phyloP scores from a whole-genome alignment of 2,797 vertebrate genomes.

The Phalloptychus januarius region DNA sequence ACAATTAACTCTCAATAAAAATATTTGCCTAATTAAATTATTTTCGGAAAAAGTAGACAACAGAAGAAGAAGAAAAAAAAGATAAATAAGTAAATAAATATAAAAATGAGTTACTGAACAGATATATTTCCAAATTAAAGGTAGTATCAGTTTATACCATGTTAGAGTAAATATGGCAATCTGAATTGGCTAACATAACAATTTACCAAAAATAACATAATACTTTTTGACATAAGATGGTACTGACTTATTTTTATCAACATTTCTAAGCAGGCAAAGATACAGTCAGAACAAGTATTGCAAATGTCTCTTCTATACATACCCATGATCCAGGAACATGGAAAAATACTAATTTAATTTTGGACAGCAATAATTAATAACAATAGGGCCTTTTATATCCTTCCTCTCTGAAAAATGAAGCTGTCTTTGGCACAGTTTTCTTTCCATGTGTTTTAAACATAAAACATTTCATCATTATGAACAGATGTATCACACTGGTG shows the following conservation, averaged over 20 bases:
- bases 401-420: conserved; percentile 12
- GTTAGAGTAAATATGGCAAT: not conserved
- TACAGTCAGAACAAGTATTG: not conserved
- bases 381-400: conserved; percentile 2
- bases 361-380: not conserved
- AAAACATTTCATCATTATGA: conserved; percentile 51
- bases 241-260: not conserved
- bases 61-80: not conserved
- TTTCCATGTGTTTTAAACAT: conserved; percentile 48
- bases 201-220: not conserved
- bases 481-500: conserved; percentile 55
- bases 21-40: not conserved
- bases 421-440: conserved; percentile 37
- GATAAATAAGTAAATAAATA: not conserved
- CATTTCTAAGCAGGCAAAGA: not conserved
- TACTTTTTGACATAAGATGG: not conserved
- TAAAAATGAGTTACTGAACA: not conserved
- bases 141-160: not conserved
- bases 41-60: not conserved
- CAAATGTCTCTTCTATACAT: not conserved
- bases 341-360: not conserved
- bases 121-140: not conserved
- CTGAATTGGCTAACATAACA: not conserved
- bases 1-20: not conserved
- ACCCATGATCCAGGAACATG: not conserved